Conservation (phyloP, 37 sponge, comb jelly and placozoan species). For the Amphimedon queenslandica region DNA sequence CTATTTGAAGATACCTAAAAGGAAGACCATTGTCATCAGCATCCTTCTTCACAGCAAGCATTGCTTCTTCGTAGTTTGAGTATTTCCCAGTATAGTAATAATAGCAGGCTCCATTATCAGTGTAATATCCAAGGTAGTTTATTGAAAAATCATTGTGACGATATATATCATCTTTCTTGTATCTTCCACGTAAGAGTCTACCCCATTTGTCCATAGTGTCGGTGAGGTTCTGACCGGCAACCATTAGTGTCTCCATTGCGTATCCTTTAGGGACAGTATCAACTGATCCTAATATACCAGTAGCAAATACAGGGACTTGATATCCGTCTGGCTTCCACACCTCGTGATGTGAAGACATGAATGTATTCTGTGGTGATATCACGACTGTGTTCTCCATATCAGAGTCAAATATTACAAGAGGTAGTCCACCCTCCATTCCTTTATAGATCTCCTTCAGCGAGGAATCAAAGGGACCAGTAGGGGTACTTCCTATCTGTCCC, state of each 20-base stretch:
- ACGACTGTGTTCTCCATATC: constrained; percentile 29
- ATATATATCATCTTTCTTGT: constrained; percentile 28
- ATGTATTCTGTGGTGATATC: too few species aligned
- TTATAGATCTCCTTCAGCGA: too few species aligned
- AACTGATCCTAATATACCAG: too few species aligned
- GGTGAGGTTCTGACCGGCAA: constrained; percentile 57
- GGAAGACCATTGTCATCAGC: constrained; percentile 8
- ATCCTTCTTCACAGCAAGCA: constrained; percentile 8
- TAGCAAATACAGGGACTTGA: not conserved
- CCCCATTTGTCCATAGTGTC: constrained; percentile 65
- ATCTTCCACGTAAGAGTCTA: constrained; percentile 14
- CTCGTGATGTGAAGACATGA: not conserved
- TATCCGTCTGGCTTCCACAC: too few species aligned
- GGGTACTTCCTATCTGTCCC: too few species aligned
- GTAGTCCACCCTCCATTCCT: too few species aligned
- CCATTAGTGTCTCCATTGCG: constrained; percentile 41
- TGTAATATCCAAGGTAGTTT: too few species aligned
- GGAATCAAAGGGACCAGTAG: too few species aligned
- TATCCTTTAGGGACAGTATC: constrained; percentile 33
- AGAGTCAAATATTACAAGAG: constrained; percentile 54
- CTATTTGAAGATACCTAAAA: constrained; percentile 6
- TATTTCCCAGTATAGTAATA: constrained; percentile 4
- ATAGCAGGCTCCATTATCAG: constrained; percentile 18
- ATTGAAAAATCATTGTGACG: constrained; percentile 56
- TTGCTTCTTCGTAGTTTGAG: constrained; percentile 11